A percentile compares a stretch with the other conserved stretches of the same genome.
Evolutionary conservation across 1,140 invertebrate genomes (phyloP).

Genomic region (Zophobas atratus): DNA sequence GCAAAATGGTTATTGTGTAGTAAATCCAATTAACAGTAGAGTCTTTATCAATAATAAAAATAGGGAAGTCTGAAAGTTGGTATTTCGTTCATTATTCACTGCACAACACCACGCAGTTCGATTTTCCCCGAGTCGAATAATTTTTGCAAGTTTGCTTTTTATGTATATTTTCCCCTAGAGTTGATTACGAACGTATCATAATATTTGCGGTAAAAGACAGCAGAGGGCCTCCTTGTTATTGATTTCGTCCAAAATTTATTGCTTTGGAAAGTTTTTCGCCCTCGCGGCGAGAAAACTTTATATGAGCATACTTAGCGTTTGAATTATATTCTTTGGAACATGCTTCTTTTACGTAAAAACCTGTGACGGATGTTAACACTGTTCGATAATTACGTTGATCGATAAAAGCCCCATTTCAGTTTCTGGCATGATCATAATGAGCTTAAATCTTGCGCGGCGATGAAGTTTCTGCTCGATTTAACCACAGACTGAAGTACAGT

Average conservation of each 20-base stretch:
- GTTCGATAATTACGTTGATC: constrained; percentile 25
- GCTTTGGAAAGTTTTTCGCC: constrained; percentile 31
- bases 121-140: neutral
- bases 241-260: constrained; percentile 35
- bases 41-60: constrained; percentile 1
- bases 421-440: constrained; percentile 45
- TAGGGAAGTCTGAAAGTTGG: neutral
- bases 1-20: constrained; percentile 1
- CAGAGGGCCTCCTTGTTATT: constrained; percentile 10
- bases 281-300: constrained; percentile 33
- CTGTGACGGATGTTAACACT: constrained; percentile 21
- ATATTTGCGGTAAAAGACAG: constrained; percentile 33
- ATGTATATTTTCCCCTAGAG: neutral
- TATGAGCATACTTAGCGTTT: constrained; percentile 47
- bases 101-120: neutral
- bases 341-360: constrained; percentile 8
- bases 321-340: constrained; percentile 40
- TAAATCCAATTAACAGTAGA: constrained; percentile 8
- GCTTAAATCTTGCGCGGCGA: constrained; percentile 50
- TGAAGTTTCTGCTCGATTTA: constrained; percentile 56
- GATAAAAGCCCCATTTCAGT: constrained; percentile 31
- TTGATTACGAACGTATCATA: constrained; percentile 16
- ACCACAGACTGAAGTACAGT: constrained; percentile 49
- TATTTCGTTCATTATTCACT: neutral
- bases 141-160: constrained; percentile 4